These are phyloP conservation scores for Drosophila guanche DNA, from an alignment of 1,140 invertebrate species.

Conservation along the genomic window DNA sequence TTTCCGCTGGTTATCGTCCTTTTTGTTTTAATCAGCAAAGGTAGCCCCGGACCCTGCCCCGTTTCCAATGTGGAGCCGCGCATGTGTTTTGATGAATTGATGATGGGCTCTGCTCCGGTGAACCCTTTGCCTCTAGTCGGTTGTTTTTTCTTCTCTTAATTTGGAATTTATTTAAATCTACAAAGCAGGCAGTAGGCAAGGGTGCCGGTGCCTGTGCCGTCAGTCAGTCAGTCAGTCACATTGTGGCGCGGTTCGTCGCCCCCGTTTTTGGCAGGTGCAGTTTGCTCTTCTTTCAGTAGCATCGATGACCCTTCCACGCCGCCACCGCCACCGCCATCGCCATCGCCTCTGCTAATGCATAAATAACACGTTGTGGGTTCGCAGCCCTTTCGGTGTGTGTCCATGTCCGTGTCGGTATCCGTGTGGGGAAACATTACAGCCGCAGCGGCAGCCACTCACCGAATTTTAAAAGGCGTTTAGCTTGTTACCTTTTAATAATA, in stretches of 20 bases:
- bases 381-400: conserved; percentile 22
- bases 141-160: conserved; percentile 66
- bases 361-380: conserved; percentile 64
- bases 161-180: conserved; percentile 83
- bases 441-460: conserved; percentile 41
- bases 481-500: conserved; percentile 81
- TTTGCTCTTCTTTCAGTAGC: conserved; percentile 22
- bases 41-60: conserved; percentile 1
- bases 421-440: conserved; percentile 27
- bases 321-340: not conserved
- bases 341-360: conserved; percentile 58
- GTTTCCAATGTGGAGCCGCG: not conserved
- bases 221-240: conserved; percentile 38
- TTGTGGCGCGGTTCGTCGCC: conserved; percentile 58
- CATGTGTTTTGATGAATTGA: conserved; percentile 80
- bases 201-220: conserved; percentile 15
- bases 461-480: conserved; percentile 80
- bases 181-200: conserved; percentile 26
- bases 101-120: conserved; percentile 70
- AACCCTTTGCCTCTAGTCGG: conserved; percentile 47
- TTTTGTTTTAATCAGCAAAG: conserved; percentile 73
- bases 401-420: conserved; percentile 17
- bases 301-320: conserved; percentile 24
- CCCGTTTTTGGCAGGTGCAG: conserved; percentile 73
- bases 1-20: conserved; percentile 76